Evolutionary conservation across 2,113 vertebrate species (phyloP), one percentile per base, ranked within the genome.

Genomic region (Odocoileus hemionus): DNA sequence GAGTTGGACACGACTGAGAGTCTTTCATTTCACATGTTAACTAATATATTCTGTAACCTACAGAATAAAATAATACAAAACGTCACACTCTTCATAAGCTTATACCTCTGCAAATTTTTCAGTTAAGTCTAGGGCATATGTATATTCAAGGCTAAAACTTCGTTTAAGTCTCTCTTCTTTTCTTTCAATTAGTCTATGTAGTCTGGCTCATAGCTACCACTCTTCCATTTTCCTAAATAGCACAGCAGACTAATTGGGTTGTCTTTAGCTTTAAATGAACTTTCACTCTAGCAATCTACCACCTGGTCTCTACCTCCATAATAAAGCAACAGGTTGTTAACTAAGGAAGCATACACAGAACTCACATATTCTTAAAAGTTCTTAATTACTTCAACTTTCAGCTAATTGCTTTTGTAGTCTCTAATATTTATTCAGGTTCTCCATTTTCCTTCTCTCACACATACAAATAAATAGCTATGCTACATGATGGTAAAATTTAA

Each of bases 211-310:
- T 0, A 33, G 54, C 43, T 36, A 47, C 64, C 28, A n/a, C 39
- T 50, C 58, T 43, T 61, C 14, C 58, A 30, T 16, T 58, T 86
- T 43, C 57, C 60, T 55, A 79, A 17, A 57, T 0, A 67, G 70
- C 55, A 78, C 45, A 61, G 70, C 28, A 70, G 85, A 28, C 92
- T 87, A 54, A 70, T 36, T 50, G 58, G 82, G 55, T 36, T 30
- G 25, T 55, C 52, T 87, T 90, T 39, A 57, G 60, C 70, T 94
- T 97, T 94, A 57, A 96, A 96, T 64, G 50, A 96, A 50, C 61
- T 52, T 61, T 91, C 70, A 52, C 33, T 80, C 74, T 74, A 21
- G 14, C 78, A 55, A 91, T 28, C 84, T 67, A 78, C 55, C 55
- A 83, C 83, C 79, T 93, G 47, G 28, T 93, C 85, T 76, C 57